phyloP scores from a whole-genome alignment of 1,140 invertebrate species.

The Scaptomyza pallida region DNA sequence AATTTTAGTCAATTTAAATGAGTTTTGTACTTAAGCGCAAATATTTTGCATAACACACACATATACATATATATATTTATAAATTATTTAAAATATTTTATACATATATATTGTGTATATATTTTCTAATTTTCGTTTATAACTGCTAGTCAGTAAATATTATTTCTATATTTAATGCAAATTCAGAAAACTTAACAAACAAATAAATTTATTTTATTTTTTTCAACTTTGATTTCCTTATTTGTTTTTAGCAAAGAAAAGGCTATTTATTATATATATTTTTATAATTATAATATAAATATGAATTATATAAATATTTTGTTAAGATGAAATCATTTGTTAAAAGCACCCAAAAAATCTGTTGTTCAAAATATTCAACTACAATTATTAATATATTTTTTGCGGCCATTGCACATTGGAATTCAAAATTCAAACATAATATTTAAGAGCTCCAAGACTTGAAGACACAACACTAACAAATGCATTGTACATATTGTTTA shows the following conservation, averaged over 20 bases:
- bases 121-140: conserved; percentile 60
- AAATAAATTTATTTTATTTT: too few relatives aligned
- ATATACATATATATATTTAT: conserved; percentile 45
- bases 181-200: conserved; percentile 56
- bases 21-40: conserved; percentile 74
- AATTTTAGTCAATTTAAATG: conserved; percentile 64
- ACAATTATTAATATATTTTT: conserved; percentile 39
- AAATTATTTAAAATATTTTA: conserved; percentile 62
- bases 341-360: conserved; percentile 41
- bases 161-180: conserved; percentile 39
- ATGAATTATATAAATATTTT: conserved; percentile 40
- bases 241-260: conserved; percentile 73
- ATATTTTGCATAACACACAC: conserved; percentile 13
- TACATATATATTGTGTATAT: conserved; percentile 34
- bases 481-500: conserved; percentile 76
- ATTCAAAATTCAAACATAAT: conserved; percentile 70
- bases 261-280: conserved; percentile 69
- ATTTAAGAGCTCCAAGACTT: conserved; percentile 79
- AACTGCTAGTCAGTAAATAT: conserved; percentile 78
- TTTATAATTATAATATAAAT: conserved; percentile 19
- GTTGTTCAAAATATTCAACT: conserved; percentile 37
- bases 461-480: conserved; percentile 57
- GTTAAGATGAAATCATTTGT: conserved; percentile 27
- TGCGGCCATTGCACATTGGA: conserved; percentile 78
- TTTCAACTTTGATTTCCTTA: conserved; percentile 52